These are phyloP conservation scores for Arothron firmamentum DNA, from an alignment of 2,113 vertebrate species.

Conservation along the genomic window DNA sequence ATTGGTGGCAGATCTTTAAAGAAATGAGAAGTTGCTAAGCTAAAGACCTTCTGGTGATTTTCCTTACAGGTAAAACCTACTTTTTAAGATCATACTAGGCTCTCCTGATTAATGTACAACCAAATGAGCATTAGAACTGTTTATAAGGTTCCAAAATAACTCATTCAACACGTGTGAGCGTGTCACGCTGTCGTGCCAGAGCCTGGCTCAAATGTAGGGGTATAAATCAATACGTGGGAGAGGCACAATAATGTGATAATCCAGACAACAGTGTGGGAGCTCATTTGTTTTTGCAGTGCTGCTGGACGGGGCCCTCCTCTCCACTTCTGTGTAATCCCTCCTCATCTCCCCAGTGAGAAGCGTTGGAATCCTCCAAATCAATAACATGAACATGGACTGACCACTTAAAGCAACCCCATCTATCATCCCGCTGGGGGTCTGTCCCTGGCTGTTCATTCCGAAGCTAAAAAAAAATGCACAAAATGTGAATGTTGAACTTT, in stretches of 20 bases:
- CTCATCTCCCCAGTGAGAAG: constrained; percentile 61
- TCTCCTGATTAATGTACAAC: constrained; percentile 34
- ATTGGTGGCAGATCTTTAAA: constrained; percentile 37
- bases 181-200: constrained; percentile 31
- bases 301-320: constrained; percentile 57
- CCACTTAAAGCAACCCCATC: constrained; percentile 71
- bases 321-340: constrained; percentile 61
- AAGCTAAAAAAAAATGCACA: neutral
- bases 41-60: neutral
- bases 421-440: constrained; percentile 42
- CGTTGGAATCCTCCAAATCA: constrained; percentile 64
- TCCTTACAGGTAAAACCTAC: neutral
- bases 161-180: constrained; percentile 36
- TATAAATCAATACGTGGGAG: constrained; percentile 69
- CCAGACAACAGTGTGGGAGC: constrained; percentile 65
- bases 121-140: constrained; percentile 55
- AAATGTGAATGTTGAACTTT: constrained; percentile 29
- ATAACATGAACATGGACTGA: constrained; percentile 74
- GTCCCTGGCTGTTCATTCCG: constrained; percentile 33
- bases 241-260: constrained; percentile 73
- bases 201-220: constrained; percentile 58
- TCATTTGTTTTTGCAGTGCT: constrained; percentile 71
- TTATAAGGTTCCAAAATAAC: constrained; percentile 48
- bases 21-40: too few relatives aligned
- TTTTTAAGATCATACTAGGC: neutral